These are phyloP conservation scores for Carterocephalus palaemon DNA, from an alignment of 2,888 invertebrate genomes.

Conservation along the genomic window DNA sequence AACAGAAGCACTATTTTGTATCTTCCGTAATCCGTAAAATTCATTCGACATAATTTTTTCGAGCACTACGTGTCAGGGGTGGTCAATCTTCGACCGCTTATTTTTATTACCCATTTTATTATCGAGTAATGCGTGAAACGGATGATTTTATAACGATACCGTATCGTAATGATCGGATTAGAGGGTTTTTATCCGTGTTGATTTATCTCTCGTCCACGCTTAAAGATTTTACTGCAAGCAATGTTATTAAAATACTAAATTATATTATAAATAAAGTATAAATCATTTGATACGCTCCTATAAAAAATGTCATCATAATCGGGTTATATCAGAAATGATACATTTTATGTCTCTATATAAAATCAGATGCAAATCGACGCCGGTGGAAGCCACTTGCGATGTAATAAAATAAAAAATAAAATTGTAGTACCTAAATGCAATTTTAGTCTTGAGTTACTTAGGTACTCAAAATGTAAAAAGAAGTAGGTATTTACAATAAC, in stretches of 20 bases:
- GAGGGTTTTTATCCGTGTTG: conserved; percentile 59
- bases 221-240: conserved; percentile 35
- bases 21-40: neutral
- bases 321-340: conserved; percentile 9
- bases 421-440: no score
- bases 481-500: no score
- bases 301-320: conserved; percentile 31
- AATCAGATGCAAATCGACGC: no score
- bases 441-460: no score
- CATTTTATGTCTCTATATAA: conserved; percentile 9
- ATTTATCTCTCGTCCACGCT: conserved; percentile 54
- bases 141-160: conserved; percentile 60
- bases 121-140: conserved; percentile 69
- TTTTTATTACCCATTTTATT: conserved; percentile 59
- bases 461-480: no score
- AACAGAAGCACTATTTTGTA: no score
- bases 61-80: conserved; percentile 52
- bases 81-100: conserved; percentile 49
- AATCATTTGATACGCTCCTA: conserved; percentile 32
- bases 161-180: conserved; percentile 64
- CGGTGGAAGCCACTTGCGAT: no score
- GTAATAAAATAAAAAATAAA: no score
- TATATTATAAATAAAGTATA: no score
- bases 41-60: neutral
- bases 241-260: conserved; percentile 34